Evolutionary conservation across 1,140 invertebrate genomes (phyloP).

Genomic region (Trichonephila clavipes): DNA sequence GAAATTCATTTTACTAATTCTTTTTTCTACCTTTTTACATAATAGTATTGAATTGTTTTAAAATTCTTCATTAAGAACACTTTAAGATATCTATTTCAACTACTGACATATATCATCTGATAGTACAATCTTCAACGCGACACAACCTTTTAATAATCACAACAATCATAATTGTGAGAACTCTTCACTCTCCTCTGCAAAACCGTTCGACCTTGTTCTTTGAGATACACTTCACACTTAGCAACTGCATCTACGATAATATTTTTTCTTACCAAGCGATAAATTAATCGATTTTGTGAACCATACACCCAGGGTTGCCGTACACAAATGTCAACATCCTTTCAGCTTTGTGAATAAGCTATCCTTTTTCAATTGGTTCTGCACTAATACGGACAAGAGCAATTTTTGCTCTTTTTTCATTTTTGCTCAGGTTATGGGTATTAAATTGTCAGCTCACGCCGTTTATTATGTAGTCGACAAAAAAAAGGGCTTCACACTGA

Average conservation of each 20-base stretch:
- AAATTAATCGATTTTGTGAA: slow-evolving; percentile 58
- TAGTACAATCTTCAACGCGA: too few species aligned
- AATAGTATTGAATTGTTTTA: too few species aligned
- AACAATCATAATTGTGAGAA: not conserved
- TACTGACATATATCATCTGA: too few species aligned
- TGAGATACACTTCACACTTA: slow-evolving; percentile 1
- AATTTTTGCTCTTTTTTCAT: slow-evolving; percentile 48
- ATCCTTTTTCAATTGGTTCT: slow-evolving; percentile 51
- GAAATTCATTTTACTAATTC: too few species aligned
- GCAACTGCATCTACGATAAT: slow-evolving; percentile 19
- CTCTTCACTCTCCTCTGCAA: not conserved
- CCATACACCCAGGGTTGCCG: slow-evolving; percentile 6
- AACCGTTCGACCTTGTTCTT: not conserved
- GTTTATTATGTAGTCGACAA: slow-evolving; percentile 74
- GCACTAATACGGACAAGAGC: slow-evolving; percentile 17
- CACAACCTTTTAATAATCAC: not conserved
- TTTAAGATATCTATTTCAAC: too few species aligned
- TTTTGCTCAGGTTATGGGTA: slow-evolving; percentile 57
- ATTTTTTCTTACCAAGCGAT: slow-evolving; percentile 18
- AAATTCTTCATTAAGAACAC: too few species aligned
- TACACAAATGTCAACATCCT: slow-evolving; percentile 15
- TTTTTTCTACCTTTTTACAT: too few species aligned
- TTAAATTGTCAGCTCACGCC: slow-evolving; percentile 68
- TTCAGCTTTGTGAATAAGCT: not conserved
- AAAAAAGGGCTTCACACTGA: slow-evolving; percentile 49